phyloP scores from a whole-genome alignment of 1,140 invertebrate species.

The Drosophila prosaltans region DNA sequence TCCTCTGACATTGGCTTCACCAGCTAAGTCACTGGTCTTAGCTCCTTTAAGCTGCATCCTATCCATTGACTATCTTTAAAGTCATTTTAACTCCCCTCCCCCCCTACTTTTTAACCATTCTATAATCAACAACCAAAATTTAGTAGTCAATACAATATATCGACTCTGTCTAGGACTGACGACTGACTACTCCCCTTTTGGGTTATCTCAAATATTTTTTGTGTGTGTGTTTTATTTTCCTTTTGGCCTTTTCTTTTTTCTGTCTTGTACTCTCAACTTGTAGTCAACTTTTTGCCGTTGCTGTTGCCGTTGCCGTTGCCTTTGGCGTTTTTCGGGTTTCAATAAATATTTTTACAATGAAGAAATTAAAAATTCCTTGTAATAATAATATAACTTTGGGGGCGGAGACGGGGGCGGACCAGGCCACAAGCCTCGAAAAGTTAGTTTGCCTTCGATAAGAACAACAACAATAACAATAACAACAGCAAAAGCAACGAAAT shows the following conservation, averaged over 20 bases:
- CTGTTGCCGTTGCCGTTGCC: constrained; percentile 20
- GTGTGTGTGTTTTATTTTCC: constrained; percentile 2
- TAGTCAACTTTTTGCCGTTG: constrained; percentile 27
- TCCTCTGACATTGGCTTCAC: constrained; percentile 20
- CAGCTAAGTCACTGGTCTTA: constrained; percentile 16
- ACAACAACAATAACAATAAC: constrained; percentile 25
- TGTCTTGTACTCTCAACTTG: constrained; percentile 19
- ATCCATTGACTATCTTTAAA: constrained; percentile 7
- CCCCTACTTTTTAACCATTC: background rate
- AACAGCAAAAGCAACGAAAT: constrained; percentile 19
- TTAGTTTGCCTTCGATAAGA: constrained; percentile 69
- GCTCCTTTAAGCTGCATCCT: constrained; percentile 28
- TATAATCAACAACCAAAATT: background rate
- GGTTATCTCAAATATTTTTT: background rate
- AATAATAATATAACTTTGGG: constrained; percentile 61
- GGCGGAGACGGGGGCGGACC: constrained; percentile 9
- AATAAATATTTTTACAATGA: constrained; percentile 80
- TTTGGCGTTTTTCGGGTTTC: constrained; percentile 70
- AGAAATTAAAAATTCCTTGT: constrained; percentile 79
- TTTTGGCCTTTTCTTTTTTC: constrained; percentile 42
- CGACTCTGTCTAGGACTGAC: background rate
- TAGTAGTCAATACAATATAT: constrained; percentile 6
- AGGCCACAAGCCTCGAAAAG: constrained; percentile 55
- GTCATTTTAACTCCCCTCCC: constrained; percentile 15
- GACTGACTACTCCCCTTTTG: background rate